A percentile compares a stretch with the other conserved stretches of the same genome.
Evolutionary conservation across 1,140 invertebrate genomes (phyloP).

Genomic region (Drosophila fuyamai): DNA sequence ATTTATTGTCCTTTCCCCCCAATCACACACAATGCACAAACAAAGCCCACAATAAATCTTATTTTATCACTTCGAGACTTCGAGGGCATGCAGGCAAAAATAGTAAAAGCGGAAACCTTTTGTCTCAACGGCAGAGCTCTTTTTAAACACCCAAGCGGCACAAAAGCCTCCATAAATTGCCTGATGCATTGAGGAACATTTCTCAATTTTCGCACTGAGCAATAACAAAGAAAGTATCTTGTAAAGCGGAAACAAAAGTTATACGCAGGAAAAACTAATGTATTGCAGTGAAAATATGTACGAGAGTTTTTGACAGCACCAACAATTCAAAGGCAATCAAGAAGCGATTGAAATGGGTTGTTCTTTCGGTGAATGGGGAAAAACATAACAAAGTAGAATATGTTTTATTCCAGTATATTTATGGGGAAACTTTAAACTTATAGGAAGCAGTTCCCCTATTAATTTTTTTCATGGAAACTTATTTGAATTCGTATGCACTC

Average conservation of each 20-base stretch:
- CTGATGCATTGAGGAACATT: conserved; percentile 53
- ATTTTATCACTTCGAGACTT: conserved; percentile 72
- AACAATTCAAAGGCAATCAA: conserved; percentile 32
- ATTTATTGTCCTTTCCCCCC: conserved; percentile 54
- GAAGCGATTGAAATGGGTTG: conserved; percentile 9
- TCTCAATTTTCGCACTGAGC: conserved; percentile 53
- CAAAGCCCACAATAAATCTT: conserved; percentile 71
- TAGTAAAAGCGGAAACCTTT: conserved; percentile 46
- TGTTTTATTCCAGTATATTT: neutral
- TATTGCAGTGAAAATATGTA: neutral
- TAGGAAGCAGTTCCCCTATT: no score
- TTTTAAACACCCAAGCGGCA: conserved; percentile 38
- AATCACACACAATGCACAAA: conserved; percentile 32
- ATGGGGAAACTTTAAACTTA: no score
- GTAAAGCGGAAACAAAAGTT: conserved; percentile 30
- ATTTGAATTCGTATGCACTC: neutral
- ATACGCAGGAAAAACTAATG: conserved; percentile 29
- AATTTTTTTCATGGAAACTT: no score
- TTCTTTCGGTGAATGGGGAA: neutral
- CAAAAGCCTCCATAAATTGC: conserved; percentile 65
- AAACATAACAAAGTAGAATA: neutral
- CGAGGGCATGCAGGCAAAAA: conserved; percentile 39
- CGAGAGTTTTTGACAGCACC: neutral
- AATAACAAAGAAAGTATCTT: conserved; percentile 36
- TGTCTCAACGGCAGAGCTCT: conserved; percentile 34